Base-by-base conservation (phyloP, 1,140 invertebrate species). In the Pararge aegeria region DNA sequence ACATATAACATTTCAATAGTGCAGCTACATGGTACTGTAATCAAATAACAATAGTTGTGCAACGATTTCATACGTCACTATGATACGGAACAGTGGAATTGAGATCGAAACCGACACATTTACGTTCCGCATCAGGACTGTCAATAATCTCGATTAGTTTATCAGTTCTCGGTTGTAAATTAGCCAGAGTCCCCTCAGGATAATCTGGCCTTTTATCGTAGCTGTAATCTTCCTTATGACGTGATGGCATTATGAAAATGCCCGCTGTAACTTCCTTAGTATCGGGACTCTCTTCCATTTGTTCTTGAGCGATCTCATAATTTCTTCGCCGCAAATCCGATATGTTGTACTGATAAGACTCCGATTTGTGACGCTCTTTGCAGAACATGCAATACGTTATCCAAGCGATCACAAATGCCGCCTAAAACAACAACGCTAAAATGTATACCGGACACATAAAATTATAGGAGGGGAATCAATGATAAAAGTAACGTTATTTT, bases 381-480 rank as follows among this genome's bases (percentile, higher is more conserved):
- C 76, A 74, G 61, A 89, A 89, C 86, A 89, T 86, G 62, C 83
- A 89, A 56, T 83, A 89, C 20, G 78, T 71, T 64, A 89, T 77
- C 78, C 81, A 87, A 9, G 59, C 64, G 13, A 86, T 38, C 7
- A 87, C 63, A 10, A 84, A 56, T 20, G 66, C 61, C 10, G 83
- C 78, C 86, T 89, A 78, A 24, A 75, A n/a, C n/a, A 80, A 5
- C 49, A 69, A 49, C 27, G 37, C 42, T 7, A 62, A 44, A 40
- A 50, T 66, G 10, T 29, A 42, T n/a, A n/a, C n/a, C n/a, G n/a
- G n/a, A n/a, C n/a, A n/a, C n/a, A n/a, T n/a, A n/a, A n/a, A n/a
- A n/a, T n/a, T n/a, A n/a, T n/a, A n/a, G n/a, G n/a, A n/a, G n/a
- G n/a, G n/a, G n/a, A n/a, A n/a, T n/a, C n/a, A n/a, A n/a, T n/a